phyloP scores from a whole-genome alignment of 2,888 invertebrate species.

The Cotesia congregata region DNA sequence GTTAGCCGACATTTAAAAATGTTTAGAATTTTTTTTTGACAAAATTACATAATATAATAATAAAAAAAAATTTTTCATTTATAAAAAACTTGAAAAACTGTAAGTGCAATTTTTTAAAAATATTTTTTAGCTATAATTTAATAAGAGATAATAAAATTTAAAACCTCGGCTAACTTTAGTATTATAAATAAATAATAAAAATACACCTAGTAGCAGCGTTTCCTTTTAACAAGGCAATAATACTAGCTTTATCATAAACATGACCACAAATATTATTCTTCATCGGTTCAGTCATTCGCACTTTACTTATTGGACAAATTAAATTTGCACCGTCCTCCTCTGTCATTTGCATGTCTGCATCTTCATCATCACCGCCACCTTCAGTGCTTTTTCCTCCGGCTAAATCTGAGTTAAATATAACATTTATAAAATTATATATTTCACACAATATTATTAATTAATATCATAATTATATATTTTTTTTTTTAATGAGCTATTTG shows the following conservation, averaged over 20 bases:
- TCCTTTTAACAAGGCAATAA: conserved; percentile 53
- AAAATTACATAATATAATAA: too few species aligned
- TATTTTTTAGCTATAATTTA: too few species aligned
- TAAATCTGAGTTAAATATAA: conserved; percentile 24
- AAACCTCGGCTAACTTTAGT: neutral
- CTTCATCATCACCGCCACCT: conserved; percentile 45
- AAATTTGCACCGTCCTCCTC: conserved; percentile 53
- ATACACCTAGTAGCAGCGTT: conserved; percentile 59
- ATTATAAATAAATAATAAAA: conserved; percentile 3
- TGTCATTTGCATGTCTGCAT: conserved; percentile 55
- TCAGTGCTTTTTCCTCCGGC: conserved; percentile 28
- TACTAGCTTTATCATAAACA: conserved; percentile 60
- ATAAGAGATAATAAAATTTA: too few species aligned
- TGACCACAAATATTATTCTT: conserved; percentile 63
- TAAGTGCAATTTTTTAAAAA: too few species aligned
- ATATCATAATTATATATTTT: neutral
- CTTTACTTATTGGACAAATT: conserved; percentile 66
- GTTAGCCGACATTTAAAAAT: neutral
- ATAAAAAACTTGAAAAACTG: too few species aligned
- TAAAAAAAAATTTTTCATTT: too few species aligned
- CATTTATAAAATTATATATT: neutral
- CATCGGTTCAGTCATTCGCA: conserved; percentile 62
- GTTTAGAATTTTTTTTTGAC: too few species aligned
- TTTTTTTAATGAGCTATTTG: neutral
- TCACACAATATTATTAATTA: neutral